Base-by-base conservation (phyloP, 2,888 invertebrate genomes). In the Drosophila infuscata region DNA sequence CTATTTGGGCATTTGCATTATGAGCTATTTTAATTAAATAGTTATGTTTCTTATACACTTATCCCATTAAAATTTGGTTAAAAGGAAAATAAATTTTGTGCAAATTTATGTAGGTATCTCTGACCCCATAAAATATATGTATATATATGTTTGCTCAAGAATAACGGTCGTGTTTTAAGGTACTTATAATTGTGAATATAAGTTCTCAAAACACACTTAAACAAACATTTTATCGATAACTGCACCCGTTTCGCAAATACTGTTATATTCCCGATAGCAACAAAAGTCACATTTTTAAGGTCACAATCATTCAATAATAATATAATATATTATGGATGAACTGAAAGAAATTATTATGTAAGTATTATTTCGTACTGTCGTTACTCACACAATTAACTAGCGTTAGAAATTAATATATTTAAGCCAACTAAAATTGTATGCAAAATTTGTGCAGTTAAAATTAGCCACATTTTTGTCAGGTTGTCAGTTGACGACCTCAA, bases 401-500 rank as follows among this genome's bases (percentile, higher is more conserved):
- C 36, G 15, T 36, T 17, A 3, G 7, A 6, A 36, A 36, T 15
- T 38, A 38, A 17, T 38, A 38, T 38, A 8, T 8, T 38, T 17
- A n/a, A n/a, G 41, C 41, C 41, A 41, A 41, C 52, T 35, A 66
- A 41, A 73, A 52, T 67, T 60, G 54, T 32, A 63, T 68, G 60
- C 49, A 53, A 57, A 57, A 74, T 53, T 60, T 54, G 54, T 46
- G 4, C 20, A n/a, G 51, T 9, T 43, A 59, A 73, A 73, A 65
- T 72, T 59, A 62, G 68, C 54, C 17, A 48, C 17, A 65, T 30
- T 65, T 57, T 58, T 48, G 57, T 49, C 49, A 63, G 48, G 46
- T 57, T 36, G 11, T 15, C 49, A 20, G 41, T 43, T 53, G 52
- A 51, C 49, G 54, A 25, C 49, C 38, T 25, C 11, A 60, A 51